A percentile compares a stretch with the other conserved stretches of the same genome.
These are phyloP conservation scores for Mus musculus DNA, from an alignment of 2,113 vertebrate species.

Conservation along the genomic window GRCm39 chr3:42154001-42154500, in stretches of 20 bases:
- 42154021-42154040: conserved; percentile 41
- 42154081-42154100: conserved; percentile 41
- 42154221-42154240: background rate
- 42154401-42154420: background rate
- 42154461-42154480: background rate
- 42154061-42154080: background rate
- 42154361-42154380: background rate
- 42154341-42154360: background rate
- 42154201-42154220: background rate
- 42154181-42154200: background rate
- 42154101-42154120: background rate
- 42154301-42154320: background rate
- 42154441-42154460: background rate
- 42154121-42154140: background rate
- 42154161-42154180: background rate
- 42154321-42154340: background rate
- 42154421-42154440: background rate
- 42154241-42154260: background rate
- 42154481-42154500: background rate
- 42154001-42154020: background rate
- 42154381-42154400: background rate
- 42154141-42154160: background rate
- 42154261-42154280: background rate
- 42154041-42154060: background rate
- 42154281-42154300: conserved; percentile 25